A percentile compares a stretch with the other conserved stretches of the same genome.
phyloP scores from a whole-genome alignment of 2,113 vertebrate genomes.

The Romanogobio albipinnatus region DNA sequence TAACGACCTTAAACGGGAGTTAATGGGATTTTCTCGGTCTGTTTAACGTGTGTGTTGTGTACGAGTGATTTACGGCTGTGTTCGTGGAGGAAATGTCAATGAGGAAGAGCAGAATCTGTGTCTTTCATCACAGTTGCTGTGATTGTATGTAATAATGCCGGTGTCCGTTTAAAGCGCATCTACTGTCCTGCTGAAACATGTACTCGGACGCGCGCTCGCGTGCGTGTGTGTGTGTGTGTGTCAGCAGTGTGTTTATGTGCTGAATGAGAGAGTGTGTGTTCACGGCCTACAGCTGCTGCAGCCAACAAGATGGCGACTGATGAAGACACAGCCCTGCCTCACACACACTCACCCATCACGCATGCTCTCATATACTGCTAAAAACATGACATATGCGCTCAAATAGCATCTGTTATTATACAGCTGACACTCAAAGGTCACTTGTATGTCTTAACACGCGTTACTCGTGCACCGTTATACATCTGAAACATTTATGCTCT shows the following conservation, averaged over 20 bases:
- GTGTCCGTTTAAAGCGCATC: background rate
- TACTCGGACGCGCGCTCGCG: conserved; percentile 27
- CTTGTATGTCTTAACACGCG: background rate
- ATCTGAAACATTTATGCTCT: background rate
- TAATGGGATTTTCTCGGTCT: conserved; percentile 74
- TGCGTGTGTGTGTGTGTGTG: conserved; percentile 57
- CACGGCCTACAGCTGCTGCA: conserved; percentile 79
- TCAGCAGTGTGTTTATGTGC: conserved; percentile 1
- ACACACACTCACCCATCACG: conserved; percentile 49
- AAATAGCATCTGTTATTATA: background rate
- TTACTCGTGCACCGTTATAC: background rate
- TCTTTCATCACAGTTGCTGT: background rate
- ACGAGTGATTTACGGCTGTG: background rate
- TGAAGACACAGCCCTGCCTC: conserved; percentile 68
- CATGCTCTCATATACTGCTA: conserved; percentile 5
- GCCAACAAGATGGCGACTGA: conserved; percentile 85
- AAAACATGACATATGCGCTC: background rate
- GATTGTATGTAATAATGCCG: background rate
- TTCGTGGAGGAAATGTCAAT: conserved; percentile 4
- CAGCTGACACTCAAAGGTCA: background rate
- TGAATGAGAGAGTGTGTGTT: conserved; percentile 71
- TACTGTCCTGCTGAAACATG: background rate
- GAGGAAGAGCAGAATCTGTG: conserved; percentile 8
- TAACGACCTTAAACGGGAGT: conserved; percentile 57
- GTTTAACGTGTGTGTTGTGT: conserved; percentile 66